These are phyloP conservation scores for Vicugna pacos DNA, from an alignment of 2,113 vertebrate species.

Conservation along the genomic window DNA sequence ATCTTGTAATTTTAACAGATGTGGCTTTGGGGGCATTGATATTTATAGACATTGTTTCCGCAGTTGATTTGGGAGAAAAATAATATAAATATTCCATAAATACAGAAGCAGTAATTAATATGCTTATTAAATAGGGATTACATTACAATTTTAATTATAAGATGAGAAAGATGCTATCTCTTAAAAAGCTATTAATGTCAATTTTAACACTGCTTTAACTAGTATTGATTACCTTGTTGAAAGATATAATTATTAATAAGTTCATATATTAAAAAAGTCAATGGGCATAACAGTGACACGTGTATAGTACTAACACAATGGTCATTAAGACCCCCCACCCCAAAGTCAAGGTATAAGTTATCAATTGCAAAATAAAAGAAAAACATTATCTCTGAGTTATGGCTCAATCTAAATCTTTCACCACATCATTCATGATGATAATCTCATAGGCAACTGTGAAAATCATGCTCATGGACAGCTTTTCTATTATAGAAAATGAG, in stretches of 20 bases:
- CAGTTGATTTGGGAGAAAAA: slow-evolving; percentile 12
- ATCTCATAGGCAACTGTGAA: slow-evolving; percentile 22
- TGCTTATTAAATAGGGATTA: not conserved
- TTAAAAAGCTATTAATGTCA: not conserved
- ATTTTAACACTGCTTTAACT: slow-evolving; percentile 40
- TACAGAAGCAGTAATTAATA: not conserved
- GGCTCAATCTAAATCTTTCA: not conserved
- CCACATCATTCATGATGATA: slow-evolving; percentile 4
- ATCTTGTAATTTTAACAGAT: slow-evolving; percentile 40
- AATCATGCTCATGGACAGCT: not conserved
- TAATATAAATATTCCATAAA: not conserved
- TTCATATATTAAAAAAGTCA: not conserved
- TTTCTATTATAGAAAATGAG: slow-evolving; percentile 44
- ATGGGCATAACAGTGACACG: not conserved
- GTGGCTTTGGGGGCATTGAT: not conserved
- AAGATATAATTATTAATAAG: slow-evolving; percentile 16
- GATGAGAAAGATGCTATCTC: not conserved
- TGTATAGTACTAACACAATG: not conserved
- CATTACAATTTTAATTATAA: not conserved
- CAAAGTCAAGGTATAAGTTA: not conserved
- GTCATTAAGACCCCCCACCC: not conserved
- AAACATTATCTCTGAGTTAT: slow-evolving; percentile 36
- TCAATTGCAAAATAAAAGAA: slow-evolving; percentile 9
- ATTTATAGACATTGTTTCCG: not conserved
- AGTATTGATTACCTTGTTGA: slow-evolving; percentile 3